phyloP scores from a whole-genome alignment of 2,113 vertebrate species.

The Plestiodon gilberti region DNA sequence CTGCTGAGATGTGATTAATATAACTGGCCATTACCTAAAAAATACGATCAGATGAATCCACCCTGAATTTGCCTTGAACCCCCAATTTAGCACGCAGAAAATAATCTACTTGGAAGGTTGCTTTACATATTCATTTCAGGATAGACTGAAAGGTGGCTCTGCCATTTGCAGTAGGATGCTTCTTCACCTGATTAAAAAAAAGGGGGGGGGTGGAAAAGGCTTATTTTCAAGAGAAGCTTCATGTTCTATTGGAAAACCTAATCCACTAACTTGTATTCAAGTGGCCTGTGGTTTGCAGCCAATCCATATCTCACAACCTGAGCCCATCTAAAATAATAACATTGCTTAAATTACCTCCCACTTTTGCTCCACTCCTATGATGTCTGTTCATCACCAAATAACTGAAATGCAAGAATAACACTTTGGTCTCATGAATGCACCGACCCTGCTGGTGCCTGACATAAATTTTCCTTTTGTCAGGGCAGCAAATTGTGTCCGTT shows the following conservation, averaged over 20 bases:
- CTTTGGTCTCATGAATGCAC: background rate
- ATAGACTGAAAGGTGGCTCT: background rate
- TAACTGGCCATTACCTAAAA: background rate
- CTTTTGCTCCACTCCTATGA: slow-evolving; percentile 7
- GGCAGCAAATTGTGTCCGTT: slow-evolving; percentile 51
- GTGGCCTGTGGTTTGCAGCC: background rate
- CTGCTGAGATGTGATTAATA: background rate
- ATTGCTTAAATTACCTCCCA: slow-evolving; percentile 4
- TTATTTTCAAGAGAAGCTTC: background rate
- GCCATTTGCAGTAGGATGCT: background rate
- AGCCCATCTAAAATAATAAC: background rate
- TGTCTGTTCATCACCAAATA: slow-evolving; percentile 18
- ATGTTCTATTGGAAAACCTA: slow-evolving; percentile 16
- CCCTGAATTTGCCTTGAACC: background rate
- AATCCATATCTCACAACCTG: background rate
- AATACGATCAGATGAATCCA: background rate
- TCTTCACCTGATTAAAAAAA: background rate
- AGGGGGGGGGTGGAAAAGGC: background rate
- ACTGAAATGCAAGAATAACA: background rate
- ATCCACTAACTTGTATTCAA: background rate
- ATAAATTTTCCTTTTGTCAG: slow-evolving; percentile 45
- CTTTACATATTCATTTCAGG: background rate
- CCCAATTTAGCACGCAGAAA: background rate
- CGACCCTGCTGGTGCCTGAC: background rate
- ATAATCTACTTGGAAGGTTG: background rate